Evolutionary conservation across 2,888 invertebrate species (phyloP), one percentile per base, ranked within the genome.

Genomic region (Cancer borealis): DNA sequence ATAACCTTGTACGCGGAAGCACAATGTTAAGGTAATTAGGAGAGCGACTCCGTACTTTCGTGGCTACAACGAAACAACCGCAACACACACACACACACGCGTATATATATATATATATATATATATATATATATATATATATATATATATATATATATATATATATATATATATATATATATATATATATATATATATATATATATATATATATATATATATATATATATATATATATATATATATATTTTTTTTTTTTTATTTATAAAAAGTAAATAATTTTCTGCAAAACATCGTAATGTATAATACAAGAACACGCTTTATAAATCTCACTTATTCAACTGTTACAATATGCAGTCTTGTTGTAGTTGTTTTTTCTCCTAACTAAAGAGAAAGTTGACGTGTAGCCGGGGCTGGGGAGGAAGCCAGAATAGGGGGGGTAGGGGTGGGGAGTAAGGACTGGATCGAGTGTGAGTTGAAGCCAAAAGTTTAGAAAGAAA

Each of bases 101-200:
- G 54, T 46, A 89, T 89, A 89, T 89, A 89, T 89, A 89, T 89
- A 89, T 89, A 89, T 89, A 89, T 89, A 89, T 89, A 45, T 89
- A 89, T 89, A 45, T 89, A 45, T n/a, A 73, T 91, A 91, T 91
- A 91, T 66, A 91, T 73, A 60, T 66, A 30, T 73, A 66, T 92
- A 60, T 30, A 92, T 26, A 66, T 60, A 30, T 66, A 66, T 66
- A n/a, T n/a, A n/a, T n/a, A n/a, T n/a, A n/a, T n/a, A n/a, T n/a
- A n/a, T n/a, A n/a, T n/a, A n/a, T n/a, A n/a, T n/a, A n/a, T n/a
- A n/a, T n/a, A n/a, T n/a, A n/a, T n/a, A n/a, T n/a, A n/a, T n/a
- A n/a, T n/a, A n/a, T n/a, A n/a, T n/a, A n/a, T n/a, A n/a, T n/a
- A n/a, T n/a, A n/a, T n/a, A n/a, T n/a, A n/a, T n/a, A n/a, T n/a